phyloP scores from a whole-genome alignment of 2,888 invertebrate genomes.

The Drosophila tripunctata region DNA sequence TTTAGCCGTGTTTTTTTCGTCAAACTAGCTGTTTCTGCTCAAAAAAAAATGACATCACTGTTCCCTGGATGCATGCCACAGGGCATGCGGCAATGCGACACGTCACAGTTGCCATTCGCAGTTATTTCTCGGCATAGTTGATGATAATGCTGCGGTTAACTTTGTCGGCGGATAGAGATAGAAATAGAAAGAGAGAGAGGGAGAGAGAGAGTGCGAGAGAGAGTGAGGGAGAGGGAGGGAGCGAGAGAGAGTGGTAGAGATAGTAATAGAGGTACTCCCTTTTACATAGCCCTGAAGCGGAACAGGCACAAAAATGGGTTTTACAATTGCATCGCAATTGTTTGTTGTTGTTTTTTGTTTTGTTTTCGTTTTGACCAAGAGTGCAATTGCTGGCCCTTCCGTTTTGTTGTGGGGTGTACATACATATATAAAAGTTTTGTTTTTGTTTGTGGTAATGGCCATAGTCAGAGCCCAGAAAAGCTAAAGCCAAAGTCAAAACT shows the following conservation, averaged over 20 bases:
- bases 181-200: neutral
- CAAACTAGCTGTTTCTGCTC: too few relatives aligned
- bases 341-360: slow-evolving; percentile 34
- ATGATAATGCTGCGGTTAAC: neutral
- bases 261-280: slow-evolving; percentile 10
- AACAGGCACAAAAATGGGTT: slow-evolving; percentile 45
- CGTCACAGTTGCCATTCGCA: slow-evolving; percentile 19
- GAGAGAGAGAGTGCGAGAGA: neutral
- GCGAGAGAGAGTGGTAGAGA: neutral
- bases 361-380: slow-evolving; percentile 33
- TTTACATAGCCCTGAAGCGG: slow-evolving; percentile 36
- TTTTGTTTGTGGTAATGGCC: slow-evolving; percentile 17
- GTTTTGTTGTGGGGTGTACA: slow-evolving; percentile 37
- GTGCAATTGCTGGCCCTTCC: slow-evolving; percentile 71
- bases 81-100: slow-evolving; percentile 55
- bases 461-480: slow-evolving; percentile 4
- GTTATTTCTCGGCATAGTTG: neutral
- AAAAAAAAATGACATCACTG: too few relatives aligned
- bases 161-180: neutral
- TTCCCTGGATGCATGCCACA: slow-evolving; percentile 23
- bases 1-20: too few relatives aligned
- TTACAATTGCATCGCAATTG: slow-evolving; percentile 67
- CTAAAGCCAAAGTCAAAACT: slow-evolving; percentile 56
- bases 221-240: neutral
- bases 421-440: too few relatives aligned